Evolutionary conservation across 2,113 vertebrate species (phyloP).

Genomic region (Falco punctatus): DNA sequence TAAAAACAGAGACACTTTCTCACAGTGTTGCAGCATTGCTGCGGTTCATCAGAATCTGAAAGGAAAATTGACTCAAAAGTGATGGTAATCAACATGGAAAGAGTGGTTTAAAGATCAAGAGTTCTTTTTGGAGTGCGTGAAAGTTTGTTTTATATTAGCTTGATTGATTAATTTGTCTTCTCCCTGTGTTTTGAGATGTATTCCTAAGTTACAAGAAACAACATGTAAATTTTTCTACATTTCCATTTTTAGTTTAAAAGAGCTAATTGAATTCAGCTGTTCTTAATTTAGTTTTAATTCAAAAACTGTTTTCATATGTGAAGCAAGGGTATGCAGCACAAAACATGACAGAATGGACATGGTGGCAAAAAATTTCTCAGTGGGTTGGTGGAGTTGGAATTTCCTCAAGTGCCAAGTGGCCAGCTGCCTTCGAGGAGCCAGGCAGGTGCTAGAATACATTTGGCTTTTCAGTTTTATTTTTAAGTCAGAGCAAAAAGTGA

Average conservation of each 20-base stretch:
- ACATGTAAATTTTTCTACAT: background rate
- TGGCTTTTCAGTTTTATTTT: background rate
- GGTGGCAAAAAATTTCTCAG: background rate
- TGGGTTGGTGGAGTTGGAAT: background rate
- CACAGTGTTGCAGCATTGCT: background rate
- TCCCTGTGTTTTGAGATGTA: background rate
- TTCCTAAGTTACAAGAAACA: background rate
- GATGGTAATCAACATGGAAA: background rate
- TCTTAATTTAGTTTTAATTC: background rate
- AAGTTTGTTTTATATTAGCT: conserved; percentile 10
- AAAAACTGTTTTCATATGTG: background rate
- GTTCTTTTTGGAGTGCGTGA: background rate
- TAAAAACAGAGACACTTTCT: background rate
- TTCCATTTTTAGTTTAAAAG: background rate
- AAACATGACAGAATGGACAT: background rate
- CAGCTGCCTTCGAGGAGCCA: background rate
- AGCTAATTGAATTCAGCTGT: conserved; percentile 3
- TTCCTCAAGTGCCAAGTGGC: background rate
- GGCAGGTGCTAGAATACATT: background rate
- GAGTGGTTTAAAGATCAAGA: background rate
- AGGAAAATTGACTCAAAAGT: background rate
- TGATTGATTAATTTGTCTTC: conserved; percentile 18
- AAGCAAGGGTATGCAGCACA: background rate
- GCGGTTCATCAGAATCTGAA: background rate
- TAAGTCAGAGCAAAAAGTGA: background rate